Base-by-base conservation (phyloP, 2,797 vertebrate genomes). In the Danio kyathit region DNA sequence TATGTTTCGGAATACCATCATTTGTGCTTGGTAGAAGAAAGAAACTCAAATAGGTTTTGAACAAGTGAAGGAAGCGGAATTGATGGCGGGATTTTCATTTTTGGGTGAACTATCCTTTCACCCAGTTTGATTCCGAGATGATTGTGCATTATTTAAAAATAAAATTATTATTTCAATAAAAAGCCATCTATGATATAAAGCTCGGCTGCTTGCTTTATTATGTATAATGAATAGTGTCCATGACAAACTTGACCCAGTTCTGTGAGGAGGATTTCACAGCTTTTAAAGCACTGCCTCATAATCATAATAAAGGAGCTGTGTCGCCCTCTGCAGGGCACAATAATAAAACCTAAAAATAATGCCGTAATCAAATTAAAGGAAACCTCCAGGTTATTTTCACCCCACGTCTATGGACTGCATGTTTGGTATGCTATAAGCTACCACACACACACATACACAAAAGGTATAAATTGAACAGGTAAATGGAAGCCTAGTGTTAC, bases 321-420 rank as follows among this genome's bases (percentile, higher is more conserved):
- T 72, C 48, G 70, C 84, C 82, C 79, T 43, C 82, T 84, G 69
- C 51, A 84, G 84, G 82, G 76, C 46, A 81, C 48, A 46, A 48
- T 14, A 29, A 29, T 29, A n/a, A n/a, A n/a, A n/a, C n/a, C n/a
- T n/a, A n/a, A n/a, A n/a, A 46, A 48, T 14, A 29, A 29, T 29
- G 70, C 9, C 40, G 52, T 54, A 66, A 54, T 59, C 12, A 69
- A 82, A 72, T 21, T 74, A 48, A 60, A 74, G 13, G 56, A 21
- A 11, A 6, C 11, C 41, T 46, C 19, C 13, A 46, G 41, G 57
- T 63, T 74, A 17, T 40, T 61, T 61, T 49, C 6, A 51, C 48
- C 19, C 9, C 16, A 44, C 74, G 11, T 52, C 16, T 17, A 41
- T 11, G 5, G 12, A 41, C n/a, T 54, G n/a, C 16, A 51, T 13